phyloP scores from a whole-genome alignment of 2,113 vertebrate genomes.

The Neotragus moschatus region DNA sequence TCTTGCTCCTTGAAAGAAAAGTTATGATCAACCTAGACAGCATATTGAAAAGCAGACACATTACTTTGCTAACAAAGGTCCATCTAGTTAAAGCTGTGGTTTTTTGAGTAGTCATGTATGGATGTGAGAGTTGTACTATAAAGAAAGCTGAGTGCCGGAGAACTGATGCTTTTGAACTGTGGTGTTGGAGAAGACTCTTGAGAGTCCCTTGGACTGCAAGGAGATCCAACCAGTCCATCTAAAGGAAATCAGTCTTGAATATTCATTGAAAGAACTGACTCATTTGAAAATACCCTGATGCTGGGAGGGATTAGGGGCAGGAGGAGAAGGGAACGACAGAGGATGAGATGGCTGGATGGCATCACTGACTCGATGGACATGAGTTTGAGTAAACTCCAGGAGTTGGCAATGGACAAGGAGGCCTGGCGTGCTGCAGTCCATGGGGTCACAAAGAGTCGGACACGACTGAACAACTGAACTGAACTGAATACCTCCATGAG shows the following conservation, averaged over 20 bases:
- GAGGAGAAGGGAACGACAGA: neutral
- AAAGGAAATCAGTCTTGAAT: neutral
- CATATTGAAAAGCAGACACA: neutral
- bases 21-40: neutral
- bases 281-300: neutral
- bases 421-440: neutral
- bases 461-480: neutral
- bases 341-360: neutral
- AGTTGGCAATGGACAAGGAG: neutral
- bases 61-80: neutral
- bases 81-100: neutral
- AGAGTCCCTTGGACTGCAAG: neutral
- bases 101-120: neutral
- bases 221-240: neutral
- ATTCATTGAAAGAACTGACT: neutral
- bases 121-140: neutral
- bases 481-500: neutral
- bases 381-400: neutral
- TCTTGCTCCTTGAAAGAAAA: neutral
- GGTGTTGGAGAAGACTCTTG: neutral
- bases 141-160: neutral
- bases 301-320: neutral
- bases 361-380: neutral
- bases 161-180: neutral
- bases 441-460: neutral